Evolutionary conservation across 1,140 invertebrate genomes (phyloP).

Genomic region (Brachionus paranguensis): DNA sequence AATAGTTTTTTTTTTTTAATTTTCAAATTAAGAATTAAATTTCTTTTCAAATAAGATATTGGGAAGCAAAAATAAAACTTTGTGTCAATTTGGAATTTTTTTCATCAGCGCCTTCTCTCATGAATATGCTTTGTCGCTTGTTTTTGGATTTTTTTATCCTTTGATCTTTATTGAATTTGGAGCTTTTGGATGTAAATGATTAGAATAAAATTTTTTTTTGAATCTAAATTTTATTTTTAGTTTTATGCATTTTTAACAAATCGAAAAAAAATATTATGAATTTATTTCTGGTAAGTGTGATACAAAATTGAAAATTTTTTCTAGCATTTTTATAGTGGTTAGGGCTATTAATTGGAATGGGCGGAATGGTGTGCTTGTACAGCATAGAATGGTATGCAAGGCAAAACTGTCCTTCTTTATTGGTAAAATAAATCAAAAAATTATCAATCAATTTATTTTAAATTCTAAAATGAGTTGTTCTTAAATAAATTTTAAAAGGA

Average conservation of each 20-base stretch:
- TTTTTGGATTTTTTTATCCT: conserved; percentile 78
- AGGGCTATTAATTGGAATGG: conserved; percentile 67
- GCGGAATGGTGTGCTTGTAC: conserved; percentile 70
- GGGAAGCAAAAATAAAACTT: conserved; percentile 42
- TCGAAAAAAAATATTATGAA: not conserved
- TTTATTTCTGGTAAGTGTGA: not conserved
- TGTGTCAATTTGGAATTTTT: conserved; percentile 60
- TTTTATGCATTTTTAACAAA: conserved; percentile 17
- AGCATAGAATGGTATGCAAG: conserved; percentile 65
- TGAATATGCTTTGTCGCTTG: conserved; percentile 73
- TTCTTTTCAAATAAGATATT: too few species aligned
- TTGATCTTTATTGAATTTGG: conserved; percentile 65
- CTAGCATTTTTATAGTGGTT: conserved; percentile 63
- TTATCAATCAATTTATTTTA: too few species aligned
- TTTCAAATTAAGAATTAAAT: too few species aligned
- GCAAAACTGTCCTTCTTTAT: conserved; percentile 31
- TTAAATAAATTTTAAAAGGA: not conserved
- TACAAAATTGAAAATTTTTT: too few species aligned
- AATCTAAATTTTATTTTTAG: not conserved
- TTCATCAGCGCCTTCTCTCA: conserved; percentile 68
- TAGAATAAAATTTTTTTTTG: too few species aligned
- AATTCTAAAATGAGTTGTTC: not conserved
- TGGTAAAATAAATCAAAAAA: not conserved
- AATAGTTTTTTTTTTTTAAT: too few species aligned
- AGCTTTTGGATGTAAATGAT: conserved; percentile 53